Evolutionary conservation across 2,797 vertebrate species (phyloP).

Genomic region (Lepilemur septentrionalis): DNA sequence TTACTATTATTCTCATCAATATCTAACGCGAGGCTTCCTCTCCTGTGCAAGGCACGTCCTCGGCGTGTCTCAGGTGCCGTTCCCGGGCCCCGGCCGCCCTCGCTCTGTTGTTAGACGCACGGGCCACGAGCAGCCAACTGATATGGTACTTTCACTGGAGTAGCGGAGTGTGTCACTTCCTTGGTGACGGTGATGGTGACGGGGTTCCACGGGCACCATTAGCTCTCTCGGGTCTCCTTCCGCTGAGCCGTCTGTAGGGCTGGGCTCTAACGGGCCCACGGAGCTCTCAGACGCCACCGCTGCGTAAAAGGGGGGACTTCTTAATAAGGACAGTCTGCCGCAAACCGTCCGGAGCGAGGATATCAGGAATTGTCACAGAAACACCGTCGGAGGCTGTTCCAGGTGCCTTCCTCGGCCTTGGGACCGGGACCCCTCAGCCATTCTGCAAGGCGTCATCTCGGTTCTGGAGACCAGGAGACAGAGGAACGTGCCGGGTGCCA

Average conservation of each 20-base stretch:
- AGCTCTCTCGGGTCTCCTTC: neutral
- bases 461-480: neutral
- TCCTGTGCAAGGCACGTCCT: neutral
- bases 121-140: neutral
- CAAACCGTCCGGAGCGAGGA: neutral
- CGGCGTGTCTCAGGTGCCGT: rapidly evolving
- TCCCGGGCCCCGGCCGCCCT: rapidly evolving
- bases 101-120: neutral
- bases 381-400: rapidly evolving
- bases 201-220: neutral
- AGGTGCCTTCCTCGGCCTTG: rapidly evolving
- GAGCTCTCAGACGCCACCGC: neutral
- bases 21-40: neutral
- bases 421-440: rapidly evolving
- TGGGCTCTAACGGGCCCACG: neutral
- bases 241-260: neutral
- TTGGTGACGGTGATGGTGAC: neutral
- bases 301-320: neutral
- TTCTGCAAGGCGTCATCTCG: neutral
- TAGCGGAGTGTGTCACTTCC: neutral
- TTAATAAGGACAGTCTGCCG: neutral
- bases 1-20: neutral
- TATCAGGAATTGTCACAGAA: too few species aligned
- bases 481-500: neutral
- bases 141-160: neutral